Conservation (phyloP, 23 tunicate genomes). For the Halocynthia aurantium region DNA sequence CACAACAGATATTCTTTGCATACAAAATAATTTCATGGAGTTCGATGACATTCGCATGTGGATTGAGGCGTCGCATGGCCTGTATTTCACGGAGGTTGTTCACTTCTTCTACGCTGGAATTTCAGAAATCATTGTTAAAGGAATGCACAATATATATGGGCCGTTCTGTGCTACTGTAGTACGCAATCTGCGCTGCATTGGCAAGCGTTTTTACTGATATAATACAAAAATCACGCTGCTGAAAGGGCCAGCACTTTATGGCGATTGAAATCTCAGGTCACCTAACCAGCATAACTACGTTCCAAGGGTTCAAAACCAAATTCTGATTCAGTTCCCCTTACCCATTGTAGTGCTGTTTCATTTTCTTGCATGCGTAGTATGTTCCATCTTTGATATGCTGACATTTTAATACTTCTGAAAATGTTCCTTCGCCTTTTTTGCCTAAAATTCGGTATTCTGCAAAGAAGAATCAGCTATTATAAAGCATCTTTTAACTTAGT, state of each 20-base stretch:
- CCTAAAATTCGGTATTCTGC: conserved; percentile 92
- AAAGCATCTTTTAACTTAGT: too few species aligned
- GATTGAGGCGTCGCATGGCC: conserved; percentile 97
- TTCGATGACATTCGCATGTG: conserved; percentile 87
- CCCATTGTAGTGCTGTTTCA: conserved; percentile 99
- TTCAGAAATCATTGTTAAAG: too few species aligned
- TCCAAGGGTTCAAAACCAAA: too few species aligned
- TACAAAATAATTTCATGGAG: conserved; percentile 96
- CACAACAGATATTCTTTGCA: conserved; percentile 5
- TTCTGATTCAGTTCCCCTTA: conserved; percentile 1
- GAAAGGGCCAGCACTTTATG: too few species aligned
- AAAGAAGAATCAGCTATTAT: background rate
- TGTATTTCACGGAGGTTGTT: conserved; percentile 97
- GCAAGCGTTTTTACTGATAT: too few species aligned
- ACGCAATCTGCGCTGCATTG: too few species aligned
- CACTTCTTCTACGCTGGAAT: conserved; percentile 86
- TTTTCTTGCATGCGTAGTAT: conserved; percentile 93
- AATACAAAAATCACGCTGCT: too few species aligned
- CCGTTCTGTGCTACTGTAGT: too few species aligned
- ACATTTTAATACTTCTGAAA: conserved; percentile 96
- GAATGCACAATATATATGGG: too few species aligned
- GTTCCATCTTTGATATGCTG: conserved; percentile 97
- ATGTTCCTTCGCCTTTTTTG: conserved; percentile 96
- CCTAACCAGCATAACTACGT: too few species aligned
- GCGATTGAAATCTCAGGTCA: too few species aligned